A percentile compares a stretch with the other conserved stretches of the same genome.
Conservation (phyloP, 1,140 invertebrate genomes). For the Diachasmimorpha longicaudata region DNA sequence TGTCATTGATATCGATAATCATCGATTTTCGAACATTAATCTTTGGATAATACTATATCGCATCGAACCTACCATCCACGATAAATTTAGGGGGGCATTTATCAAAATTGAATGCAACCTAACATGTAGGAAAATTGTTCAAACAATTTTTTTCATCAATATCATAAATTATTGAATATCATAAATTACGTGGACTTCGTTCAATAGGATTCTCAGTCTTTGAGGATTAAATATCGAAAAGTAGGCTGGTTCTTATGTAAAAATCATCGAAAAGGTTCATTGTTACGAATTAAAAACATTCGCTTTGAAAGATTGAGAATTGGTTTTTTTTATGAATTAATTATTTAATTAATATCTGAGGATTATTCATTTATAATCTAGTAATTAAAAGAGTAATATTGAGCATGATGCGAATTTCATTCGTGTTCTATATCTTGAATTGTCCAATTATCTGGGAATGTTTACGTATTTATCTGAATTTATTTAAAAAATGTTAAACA, state of each 20-base stretch:
- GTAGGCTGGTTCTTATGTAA: slow-evolving; percentile 25
- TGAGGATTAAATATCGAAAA: slow-evolving; percentile 35
- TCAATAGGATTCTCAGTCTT: slow-evolving; percentile 42
- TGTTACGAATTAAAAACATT: background rate
- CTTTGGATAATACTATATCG: background rate
- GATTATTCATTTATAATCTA: background rate
- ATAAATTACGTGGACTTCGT: slow-evolving; percentile 4
- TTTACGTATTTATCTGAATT: background rate
- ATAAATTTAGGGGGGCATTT: background rate
- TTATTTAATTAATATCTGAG: background rate
- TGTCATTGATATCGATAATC: background rate
- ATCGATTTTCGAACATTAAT: background rate
- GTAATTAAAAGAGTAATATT: slow-evolving; percentile 7
- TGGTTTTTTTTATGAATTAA: background rate
- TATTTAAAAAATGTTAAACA: background rate
- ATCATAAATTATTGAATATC: slow-evolving; percentile 15
- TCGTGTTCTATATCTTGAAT: background rate
- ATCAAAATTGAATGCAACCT: background rate
- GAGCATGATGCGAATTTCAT: slow-evolving; percentile 2
- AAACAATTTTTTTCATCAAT: background rate
- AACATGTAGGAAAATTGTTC: background rate
- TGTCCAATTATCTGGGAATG: slow-evolving; percentile 1
- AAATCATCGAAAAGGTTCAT: slow-evolving; percentile 24
- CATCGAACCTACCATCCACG: background rate
- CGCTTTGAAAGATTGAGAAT: background rate